Base-by-base conservation (phyloP, 2,797 vertebrate species). In the Mionectes olivaceus region DNA sequence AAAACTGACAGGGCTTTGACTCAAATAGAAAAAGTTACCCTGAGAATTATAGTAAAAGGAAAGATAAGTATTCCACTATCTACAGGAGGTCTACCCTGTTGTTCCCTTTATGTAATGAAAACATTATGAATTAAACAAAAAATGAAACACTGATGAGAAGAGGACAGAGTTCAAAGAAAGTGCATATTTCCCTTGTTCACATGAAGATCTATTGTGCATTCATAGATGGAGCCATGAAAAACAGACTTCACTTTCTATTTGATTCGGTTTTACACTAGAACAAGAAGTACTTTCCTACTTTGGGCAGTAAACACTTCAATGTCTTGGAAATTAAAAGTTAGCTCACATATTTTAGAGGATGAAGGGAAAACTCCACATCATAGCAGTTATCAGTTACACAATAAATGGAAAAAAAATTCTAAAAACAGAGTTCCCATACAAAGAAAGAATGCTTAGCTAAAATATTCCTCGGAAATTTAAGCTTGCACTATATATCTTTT, bases 161-260 rank as follows among this genome's bases (percentile, higher is more conserved):
- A 84, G 32, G 50, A 87, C 43, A 90, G 78, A 94, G 95, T 97
- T 97, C 96, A 96, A 95, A 81, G 60, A 89, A 96, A 96, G 94
- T 95, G 63, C 90, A 91, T 46, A 70, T 83, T 95, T 95, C 82
- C 50, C 50, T 92, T 94, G 67, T 56, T 91, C 92, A 75, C 55
- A 80, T 90, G 71, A 95, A 96, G 87, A 90, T 78, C 84, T 92
- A 83, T 86, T 87, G 65, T 70, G 52, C 47, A 89, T 94, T 95
- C 76, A 94, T 25, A 56, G 52, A 93, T 17, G 32, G 15, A 93
- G 87, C 85, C 82, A 82, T 67, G 59, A 83, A 93, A 94, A 95
- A 87, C 73, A 94, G 75, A 71, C 61, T 81, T 80, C 21, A 53
- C 12, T 81, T 73, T 60, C 21, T 86, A 37, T 60, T 59, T 59